These are phyloP conservation scores for Drosophila differens DNA, from an alignment of 2,888 invertebrate species.

Conservation along the genomic window DNA sequence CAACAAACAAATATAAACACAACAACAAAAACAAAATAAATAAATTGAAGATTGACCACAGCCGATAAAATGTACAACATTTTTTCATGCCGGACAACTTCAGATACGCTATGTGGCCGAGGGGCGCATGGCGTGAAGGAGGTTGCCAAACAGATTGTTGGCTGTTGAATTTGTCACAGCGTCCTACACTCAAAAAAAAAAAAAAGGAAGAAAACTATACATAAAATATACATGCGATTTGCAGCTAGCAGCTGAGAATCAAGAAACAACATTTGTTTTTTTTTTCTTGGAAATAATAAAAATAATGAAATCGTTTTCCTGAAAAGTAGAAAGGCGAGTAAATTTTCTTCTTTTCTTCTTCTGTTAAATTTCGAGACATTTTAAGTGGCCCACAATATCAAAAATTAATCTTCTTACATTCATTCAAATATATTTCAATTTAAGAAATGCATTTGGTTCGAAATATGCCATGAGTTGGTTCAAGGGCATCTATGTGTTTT, in stretches of 20 bases:
- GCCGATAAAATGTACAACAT: conserved; percentile 59
- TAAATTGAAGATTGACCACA: conserved; percentile 39
- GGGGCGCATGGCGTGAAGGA: no score
- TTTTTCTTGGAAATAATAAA: background rate
- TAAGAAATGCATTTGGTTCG: background rate
- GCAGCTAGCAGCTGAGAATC: background rate
- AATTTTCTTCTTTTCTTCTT: background rate
- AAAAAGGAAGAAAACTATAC: background rate
- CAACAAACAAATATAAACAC: background rate
- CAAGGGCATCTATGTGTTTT: background rate
- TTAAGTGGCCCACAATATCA: background rate
- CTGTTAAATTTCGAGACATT: background rate
- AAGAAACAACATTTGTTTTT: background rate
- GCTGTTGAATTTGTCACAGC: conserved; percentile 50
- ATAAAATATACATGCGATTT: background rate
- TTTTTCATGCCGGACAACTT: conserved; percentile 66
- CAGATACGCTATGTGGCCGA: conserved; percentile 23
- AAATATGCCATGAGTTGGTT: background rate
- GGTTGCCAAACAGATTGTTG: conserved; percentile 46
- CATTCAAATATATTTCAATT: background rate
- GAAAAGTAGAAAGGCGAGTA: background rate
- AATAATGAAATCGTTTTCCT: background rate
- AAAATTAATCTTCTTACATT: background rate
- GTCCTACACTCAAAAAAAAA: conserved; percentile 7
- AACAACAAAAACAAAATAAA: background rate